These are phyloP conservation scores for Holocentrus rufus DNA, from an alignment of 2,797 vertebrate species.

Conservation along the genomic window DNA sequence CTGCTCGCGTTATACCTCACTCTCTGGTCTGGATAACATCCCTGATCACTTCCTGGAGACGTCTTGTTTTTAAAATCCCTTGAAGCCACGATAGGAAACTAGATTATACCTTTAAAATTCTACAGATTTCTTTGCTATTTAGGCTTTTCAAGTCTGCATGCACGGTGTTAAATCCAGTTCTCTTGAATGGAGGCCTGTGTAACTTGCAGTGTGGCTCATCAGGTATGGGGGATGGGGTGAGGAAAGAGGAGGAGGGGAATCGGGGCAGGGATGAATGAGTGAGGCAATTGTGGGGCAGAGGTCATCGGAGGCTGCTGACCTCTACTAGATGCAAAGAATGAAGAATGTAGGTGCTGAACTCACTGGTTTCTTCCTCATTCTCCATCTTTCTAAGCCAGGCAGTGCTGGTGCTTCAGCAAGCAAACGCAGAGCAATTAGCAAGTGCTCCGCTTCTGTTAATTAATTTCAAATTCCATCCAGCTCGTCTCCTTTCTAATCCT, in stretches of 20 bases:
- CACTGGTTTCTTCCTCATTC: not conserved
- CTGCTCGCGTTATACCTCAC: constrained; percentile 13
- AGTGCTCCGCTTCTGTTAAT: constrained; percentile 1
- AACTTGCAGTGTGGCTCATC: not conserved
- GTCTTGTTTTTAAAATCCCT: constrained; percentile 10
- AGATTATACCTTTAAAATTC: not conserved
- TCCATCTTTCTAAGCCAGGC: not conserved
- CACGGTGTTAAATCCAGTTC: not conserved
- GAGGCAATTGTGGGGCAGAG: constrained; percentile 23
- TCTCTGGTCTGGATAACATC: not conserved
- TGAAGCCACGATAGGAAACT: not conserved
- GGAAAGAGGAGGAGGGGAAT: constrained; percentile 7
- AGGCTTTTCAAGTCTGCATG: not conserved
- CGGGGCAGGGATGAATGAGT: constrained; percentile 18
- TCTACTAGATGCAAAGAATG: constrained; percentile 6
- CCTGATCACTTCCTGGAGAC: not conserved
- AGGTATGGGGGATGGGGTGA: constrained; percentile 33
- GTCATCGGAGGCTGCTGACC: constrained; percentile 3
- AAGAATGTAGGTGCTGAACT: not conserved
- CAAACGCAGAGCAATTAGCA: not conserved
- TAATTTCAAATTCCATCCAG: not conserved
- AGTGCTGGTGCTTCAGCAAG: not conserved
- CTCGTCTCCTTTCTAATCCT: constrained; percentile 15
- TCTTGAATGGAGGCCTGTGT: not conserved
- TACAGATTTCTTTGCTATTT: not conserved